Evolutionary conservation across 2,113 vertebrate species (phyloP).

Genomic region (Microcebus ravelobensis): DNA sequence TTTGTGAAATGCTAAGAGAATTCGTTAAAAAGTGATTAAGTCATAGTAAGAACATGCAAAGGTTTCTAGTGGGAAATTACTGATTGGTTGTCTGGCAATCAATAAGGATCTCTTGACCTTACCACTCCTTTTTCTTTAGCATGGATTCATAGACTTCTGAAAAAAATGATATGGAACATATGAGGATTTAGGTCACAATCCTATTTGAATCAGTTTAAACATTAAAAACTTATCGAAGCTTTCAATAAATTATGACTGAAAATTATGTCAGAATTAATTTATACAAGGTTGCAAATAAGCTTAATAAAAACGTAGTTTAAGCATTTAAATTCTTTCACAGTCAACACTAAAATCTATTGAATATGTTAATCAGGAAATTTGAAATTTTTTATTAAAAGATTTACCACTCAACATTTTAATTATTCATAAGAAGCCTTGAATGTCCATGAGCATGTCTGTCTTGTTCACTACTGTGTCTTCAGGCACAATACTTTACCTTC

Average conservation of each 20-base stretch:
- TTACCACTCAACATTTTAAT: neutral
- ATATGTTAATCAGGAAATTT: neutral
- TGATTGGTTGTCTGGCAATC: neutral
- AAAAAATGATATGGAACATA: neutral
- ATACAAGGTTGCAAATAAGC: neutral
- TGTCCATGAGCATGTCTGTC: neutral
- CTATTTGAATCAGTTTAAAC: neutral
- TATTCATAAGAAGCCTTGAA: neutral
- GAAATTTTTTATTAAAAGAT: conserved; percentile 10
- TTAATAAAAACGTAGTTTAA: conserved; percentile 33
- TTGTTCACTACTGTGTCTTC: neutral
- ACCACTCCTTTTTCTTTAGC: neutral
- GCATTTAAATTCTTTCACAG: neutral
- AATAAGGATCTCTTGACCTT: neutral
- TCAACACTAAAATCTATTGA: neutral
- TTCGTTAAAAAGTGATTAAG: conserved; percentile 53
- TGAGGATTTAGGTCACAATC: neutral
- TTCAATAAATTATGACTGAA: conserved; percentile 17
- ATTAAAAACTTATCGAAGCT: neutral
- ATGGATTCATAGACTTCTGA: neutral
- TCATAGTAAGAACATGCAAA: neutral
- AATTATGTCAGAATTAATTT: conserved; percentile 48
- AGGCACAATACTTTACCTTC: neutral
- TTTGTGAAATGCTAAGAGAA: conserved; percentile 38
- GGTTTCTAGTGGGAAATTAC: neutral